Evolutionary conservation across 2,888 invertebrate species (phyloP), one percentile per base, ranked within the genome.

Genomic region (Prionchulus punctatus): DNA sequence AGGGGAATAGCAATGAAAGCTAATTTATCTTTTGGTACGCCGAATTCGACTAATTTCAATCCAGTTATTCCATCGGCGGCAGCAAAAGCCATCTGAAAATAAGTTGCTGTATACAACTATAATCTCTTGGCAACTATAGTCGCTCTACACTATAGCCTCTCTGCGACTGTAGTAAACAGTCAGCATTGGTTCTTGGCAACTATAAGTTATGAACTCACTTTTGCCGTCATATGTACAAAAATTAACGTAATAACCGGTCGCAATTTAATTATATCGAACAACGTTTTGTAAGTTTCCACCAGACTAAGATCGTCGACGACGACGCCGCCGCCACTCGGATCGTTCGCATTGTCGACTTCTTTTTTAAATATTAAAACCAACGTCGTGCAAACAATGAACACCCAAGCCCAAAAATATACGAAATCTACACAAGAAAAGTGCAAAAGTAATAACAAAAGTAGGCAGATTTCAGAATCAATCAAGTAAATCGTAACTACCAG

Each of bases 1-100:
- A 98, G 76, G 18, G 94, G 92, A 42, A 98, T 81, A 1, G 88
- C 89, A 67, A 99, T 78, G 56, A 96, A 75, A 0, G 94, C 96
- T 57, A 98, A 75, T 65, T 86, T 85, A 71, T 96, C 96, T 68
- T 90, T 88, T 0, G 92, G 90, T 52, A 99, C 86, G 18, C 98
- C 98, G 28, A 85, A 85, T 73, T 94, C 96, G 1, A 96, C 86
- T 52, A 99, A 76, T 74, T 98, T 98, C 59, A 98, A 76, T 1
- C 87, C 85, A 25, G 94, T 88, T 0, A 96, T 87, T 26, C 88
- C 85, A 76, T 98, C 98, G 59, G 88, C 85, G 1, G 94, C 91
- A 43, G 91, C 85, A 75, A 96, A 98, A 1, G 90, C 89, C 62
- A 92, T 80, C 88, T 90, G 70, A 58, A 77, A 58, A 54, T 58